Evolutionary conservation across 2,797 vertebrate species (phyloP), one percentile per base, ranked within the genome.

Genomic region (Silurus lanzhouensis): DNA sequence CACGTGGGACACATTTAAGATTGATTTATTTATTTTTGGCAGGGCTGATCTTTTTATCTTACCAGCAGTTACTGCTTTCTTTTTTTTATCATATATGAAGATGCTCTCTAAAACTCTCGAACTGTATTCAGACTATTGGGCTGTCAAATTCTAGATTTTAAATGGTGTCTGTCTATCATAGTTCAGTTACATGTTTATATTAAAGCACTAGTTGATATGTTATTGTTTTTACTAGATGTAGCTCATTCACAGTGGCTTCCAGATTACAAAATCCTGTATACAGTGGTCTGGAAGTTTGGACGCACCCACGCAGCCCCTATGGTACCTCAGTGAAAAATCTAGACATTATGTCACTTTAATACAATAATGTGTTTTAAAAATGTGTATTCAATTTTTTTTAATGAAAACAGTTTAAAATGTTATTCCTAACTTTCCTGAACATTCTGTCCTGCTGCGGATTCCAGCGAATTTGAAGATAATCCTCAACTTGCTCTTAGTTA

Each of bases 1-100:
- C 84, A 88, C 66, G 79, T 89, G 86, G 88, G 86, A 87, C 75
- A 77, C 15, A 27, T 78, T 76, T 31, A 76, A 5, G 52, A 15
- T 57, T 58, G 1, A 5, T 61, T 52, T 8, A 7, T 12, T 75
- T 17, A 57, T 76, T 76, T 58, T 58, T 57, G 52, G 52, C 52
- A 19, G 14, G 3, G 19, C 38, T 63, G 12, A 31, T 31, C 20
- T 71, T 71, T 71, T 46, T 46, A 46, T 22, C 20, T 68, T 6
- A 38, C 5, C 15, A 71, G 38, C 44, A 71, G 44, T 71, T 46
- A 10, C 31, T 46, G 38, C 38, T 20, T 8, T 44, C 44, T 46
- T 38, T 38, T 38, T 38, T 38, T 38, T 38, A 0, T 38, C 46
- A 9, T 7, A 52, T 15, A 20, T 72, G 12, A 52, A 55, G 68